Percentiles rank a stretch among this genome's conserved stretches.
phyloP scores from a whole-genome alignment of 2,888 invertebrate genomes.

The Rotaria macrura region DNA sequence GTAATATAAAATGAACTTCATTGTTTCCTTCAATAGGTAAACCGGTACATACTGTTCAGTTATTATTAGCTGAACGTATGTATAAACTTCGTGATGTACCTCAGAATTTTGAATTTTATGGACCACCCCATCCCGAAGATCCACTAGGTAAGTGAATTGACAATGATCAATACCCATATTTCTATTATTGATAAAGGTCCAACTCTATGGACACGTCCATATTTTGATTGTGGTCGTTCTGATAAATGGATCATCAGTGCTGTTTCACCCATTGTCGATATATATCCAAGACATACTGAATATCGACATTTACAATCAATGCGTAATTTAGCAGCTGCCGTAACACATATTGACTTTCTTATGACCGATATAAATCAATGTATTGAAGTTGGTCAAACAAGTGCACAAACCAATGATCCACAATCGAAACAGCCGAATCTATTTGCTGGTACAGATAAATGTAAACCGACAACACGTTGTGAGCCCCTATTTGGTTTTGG shows the following conservation, averaged over 20 bases:
- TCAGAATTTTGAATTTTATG: conserved; percentile 9
- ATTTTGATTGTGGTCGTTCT: conserved; percentile 86
- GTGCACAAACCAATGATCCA: conserved; percentile 58
- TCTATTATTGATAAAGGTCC: conserved; percentile 57
- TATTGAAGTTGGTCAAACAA: conserved; percentile 56
- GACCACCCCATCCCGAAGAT: not conserved
- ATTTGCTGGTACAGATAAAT: conserved; percentile 77
- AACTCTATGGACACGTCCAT: conserved; percentile 82
- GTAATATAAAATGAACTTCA: not conserved
- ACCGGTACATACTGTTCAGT: conserved; percentile 3
- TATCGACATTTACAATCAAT: conserved; percentile 32
- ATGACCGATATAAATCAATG: conserved; percentile 94
- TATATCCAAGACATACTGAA: conserved; percentile 61
- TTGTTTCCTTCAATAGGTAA: not conserved
- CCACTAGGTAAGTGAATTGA: not conserved
- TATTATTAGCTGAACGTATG: conserved; percentile 1
- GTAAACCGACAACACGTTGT: conserved; percentile 81
- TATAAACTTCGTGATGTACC: conserved; percentile 17
- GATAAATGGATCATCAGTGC: conserved; percentile 91
- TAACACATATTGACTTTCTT: conserved; percentile 89
- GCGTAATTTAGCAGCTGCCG: conserved; percentile 72
- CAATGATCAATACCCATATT: not conserved
- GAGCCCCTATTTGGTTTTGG: conserved; percentile 93
- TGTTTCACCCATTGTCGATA: conserved; percentile 84
- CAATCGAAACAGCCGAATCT: conserved; percentile 54